Evolutionary conservation across 1,140 invertebrate genomes (phyloP).

Genomic region (Thaumetopoea pityocampa): DNA sequence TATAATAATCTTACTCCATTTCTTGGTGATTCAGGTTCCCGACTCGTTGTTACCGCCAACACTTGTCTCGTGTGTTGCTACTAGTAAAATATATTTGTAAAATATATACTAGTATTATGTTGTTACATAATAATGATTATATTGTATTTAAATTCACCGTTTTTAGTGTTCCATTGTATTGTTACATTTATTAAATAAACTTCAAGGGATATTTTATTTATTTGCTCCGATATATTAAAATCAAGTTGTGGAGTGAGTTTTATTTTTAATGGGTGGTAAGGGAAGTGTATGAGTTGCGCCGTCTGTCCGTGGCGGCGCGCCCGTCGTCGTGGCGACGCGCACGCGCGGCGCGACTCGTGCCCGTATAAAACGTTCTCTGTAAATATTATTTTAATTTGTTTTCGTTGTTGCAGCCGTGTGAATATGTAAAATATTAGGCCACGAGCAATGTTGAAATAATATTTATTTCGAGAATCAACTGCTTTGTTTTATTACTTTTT

Average conservation of each 20-base stretch:
- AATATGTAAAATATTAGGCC: slow-evolving; percentile 50
- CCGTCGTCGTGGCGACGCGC: neutral
- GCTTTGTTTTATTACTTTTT: slow-evolving; percentile 40
- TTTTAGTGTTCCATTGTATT: slow-evolving; percentile 15
- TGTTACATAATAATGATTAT: slow-evolving; percentile 25
- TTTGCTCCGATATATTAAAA: neutral
- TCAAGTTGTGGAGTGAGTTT: slow-evolving; percentile 51
- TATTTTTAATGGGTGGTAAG: slow-evolving; percentile 37
- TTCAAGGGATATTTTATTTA: slow-evolving; percentile 9
- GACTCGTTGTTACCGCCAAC: slow-evolving; percentile 21
- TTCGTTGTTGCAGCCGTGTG: slow-evolving; percentile 30
- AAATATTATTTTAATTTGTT: slow-evolving; percentile 66
- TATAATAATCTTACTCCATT: slow-evolving; percentile 34
- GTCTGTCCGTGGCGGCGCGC: slow-evolving; percentile 2
- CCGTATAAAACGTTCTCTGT: slow-evolving; percentile 47
- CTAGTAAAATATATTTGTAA: slow-evolving; percentile 29
- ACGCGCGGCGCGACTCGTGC: slow-evolving; percentile 37
- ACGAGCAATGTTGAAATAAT: slow-evolving; percentile 62
- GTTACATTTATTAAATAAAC: slow-evolving; percentile 7
- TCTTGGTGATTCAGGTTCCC: slow-evolving; percentile 29
- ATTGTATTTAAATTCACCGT: slow-evolving; percentile 19
- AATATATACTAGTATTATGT: slow-evolving; percentile 32
- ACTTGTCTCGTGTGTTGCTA: slow-evolving; percentile 24
- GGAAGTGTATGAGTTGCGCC: slow-evolving; percentile 24
- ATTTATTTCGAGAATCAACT: slow-evolving; percentile 58